Percentiles rank a stretch among this genome's conserved stretches.
Conservation (phyloP, 2,888 invertebrate genomes). For the Brachyopa scutellaris region DNA sequence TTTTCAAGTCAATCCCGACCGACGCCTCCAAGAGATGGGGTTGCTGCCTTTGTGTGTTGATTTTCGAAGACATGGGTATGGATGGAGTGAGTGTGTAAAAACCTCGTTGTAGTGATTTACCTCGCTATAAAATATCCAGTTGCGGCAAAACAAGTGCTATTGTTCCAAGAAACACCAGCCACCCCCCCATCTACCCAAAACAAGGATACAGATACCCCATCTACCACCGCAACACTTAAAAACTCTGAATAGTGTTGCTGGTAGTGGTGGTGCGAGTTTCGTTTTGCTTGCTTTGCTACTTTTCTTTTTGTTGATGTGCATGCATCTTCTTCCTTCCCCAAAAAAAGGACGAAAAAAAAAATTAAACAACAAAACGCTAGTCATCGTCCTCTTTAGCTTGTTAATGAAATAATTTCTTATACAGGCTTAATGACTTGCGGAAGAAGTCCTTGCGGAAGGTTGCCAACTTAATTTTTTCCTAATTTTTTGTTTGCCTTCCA, state of each 20-base stretch:
- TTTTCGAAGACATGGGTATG: constrained; percentile 18
- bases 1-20: constrained; percentile 30
- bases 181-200: background rate
- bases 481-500: constrained; percentile 7
- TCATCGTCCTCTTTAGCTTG: constrained; percentile 72
- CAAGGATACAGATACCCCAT: too few relatives aligned
- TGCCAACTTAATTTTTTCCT: constrained; percentile 70
- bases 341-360: too few relatives aligned
- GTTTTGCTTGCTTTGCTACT: constrained; percentile 66
- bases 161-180: constrained; percentile 40
- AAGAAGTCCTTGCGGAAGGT: constrained; percentile 71
- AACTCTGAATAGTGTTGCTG: constrained; percentile 51
- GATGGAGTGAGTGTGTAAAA: constrained; percentile 30
- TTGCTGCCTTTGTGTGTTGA: constrained; percentile 52
- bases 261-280: constrained; percentile 59
- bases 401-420: constrained; percentile 77
- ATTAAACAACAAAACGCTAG: too few relatives aligned
- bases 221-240: constrained; percentile 43
- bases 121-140: constrained; percentile 70
- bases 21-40: constrained; percentile 12
- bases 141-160: constrained; percentile 71
- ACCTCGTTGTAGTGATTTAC: constrained; percentile 68
- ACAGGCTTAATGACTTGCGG: constrained; percentile 76
- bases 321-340: background rate
- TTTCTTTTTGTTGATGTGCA: constrained; percentile 38